phyloP scores from a whole-genome alignment of 2,888 invertebrate genomes.

The Disparrhopalites patrizii region DNA sequence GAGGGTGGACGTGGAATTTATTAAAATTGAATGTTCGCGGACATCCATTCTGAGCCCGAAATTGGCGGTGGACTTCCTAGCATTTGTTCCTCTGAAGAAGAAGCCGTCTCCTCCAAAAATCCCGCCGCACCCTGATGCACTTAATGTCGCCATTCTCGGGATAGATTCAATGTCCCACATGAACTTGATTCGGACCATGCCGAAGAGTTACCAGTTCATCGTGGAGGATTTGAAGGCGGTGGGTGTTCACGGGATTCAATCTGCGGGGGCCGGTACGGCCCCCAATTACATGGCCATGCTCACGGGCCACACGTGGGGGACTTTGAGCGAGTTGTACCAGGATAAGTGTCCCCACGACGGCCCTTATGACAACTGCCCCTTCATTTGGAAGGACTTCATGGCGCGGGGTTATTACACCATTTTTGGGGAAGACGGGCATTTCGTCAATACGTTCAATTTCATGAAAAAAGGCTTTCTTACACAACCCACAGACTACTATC shows the following conservation, averaged over 20 bases:
- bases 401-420: slow-evolving; percentile 48
- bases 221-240: background rate
- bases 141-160: background rate
- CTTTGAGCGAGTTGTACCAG: slow-evolving; percentile 58
- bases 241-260: background rate
- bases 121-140: background rate
- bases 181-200: slow-evolving; percentile 23
- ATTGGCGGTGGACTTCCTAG: background rate
- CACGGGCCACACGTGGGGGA: slow-evolving; percentile 63
- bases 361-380: slow-evolving; percentile 13
- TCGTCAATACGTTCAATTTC: slow-evolving; percentile 76
- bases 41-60: too few relatives aligned
- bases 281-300: slow-evolving; percentile 59
- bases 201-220: slow-evolving; percentile 6
- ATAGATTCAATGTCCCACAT: slow-evolving; percentile 22
- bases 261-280: background rate
- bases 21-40: background rate
- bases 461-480: slow-evolving; percentile 68
- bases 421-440: slow-evolving; percentile 76
- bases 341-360: background rate
- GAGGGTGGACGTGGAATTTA: background rate
- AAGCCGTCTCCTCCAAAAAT: too few relatives aligned
- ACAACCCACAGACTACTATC: slow-evolving; percentile 79
- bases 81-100: background rate
- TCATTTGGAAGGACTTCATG: slow-evolving; percentile 24